Evolutionary conservation across 2,888 invertebrate genomes (phyloP).

Genomic region (Drosophila testacea): DNA sequence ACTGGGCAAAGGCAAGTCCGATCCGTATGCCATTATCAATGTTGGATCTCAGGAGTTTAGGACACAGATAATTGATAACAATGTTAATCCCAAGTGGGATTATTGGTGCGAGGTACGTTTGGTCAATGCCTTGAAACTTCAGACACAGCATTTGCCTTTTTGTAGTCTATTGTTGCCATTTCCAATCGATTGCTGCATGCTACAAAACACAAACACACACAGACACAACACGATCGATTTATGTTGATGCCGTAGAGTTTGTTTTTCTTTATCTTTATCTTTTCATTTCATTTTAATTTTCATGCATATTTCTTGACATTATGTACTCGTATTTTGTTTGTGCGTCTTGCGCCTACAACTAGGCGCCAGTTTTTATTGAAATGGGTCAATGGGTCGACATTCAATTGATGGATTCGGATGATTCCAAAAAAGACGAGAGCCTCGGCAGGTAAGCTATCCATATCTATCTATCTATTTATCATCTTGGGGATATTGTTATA

Average conservation of each 20-base stretch:
- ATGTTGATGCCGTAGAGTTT: constrained; percentile 49
- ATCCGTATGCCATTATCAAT: constrained; percentile 96
- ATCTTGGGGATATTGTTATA: constrained; percentile 22
- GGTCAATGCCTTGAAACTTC: constrained; percentile 28
- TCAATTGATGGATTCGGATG: constrained; percentile 94
- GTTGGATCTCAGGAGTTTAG: constrained; percentile 97
- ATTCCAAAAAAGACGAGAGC: constrained; percentile 94
- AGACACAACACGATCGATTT: constrained; percentile 14
- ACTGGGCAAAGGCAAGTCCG: constrained; percentile 97
- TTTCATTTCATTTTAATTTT: constrained; percentile 60
- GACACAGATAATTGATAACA: constrained; percentile 97
- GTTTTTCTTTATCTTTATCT: constrained; percentile 25
- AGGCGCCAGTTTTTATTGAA: constrained; percentile 85
- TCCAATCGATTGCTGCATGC: constrained; percentile 69
- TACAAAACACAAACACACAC: constrained; percentile 37
- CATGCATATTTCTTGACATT: constrained; percentile 62
- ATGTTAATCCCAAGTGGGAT: constrained; percentile 98
- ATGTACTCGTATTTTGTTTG: constrained; percentile 63
- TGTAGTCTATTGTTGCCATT: constrained; percentile 59
- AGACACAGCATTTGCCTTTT: constrained; percentile 35
- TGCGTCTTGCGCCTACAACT: constrained; percentile 62
- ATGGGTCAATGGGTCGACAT: constrained; percentile 86
- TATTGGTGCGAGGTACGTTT: constrained; percentile 96
- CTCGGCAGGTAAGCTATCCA: constrained; percentile 92
- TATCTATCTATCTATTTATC: neutral